Evolutionary conservation across 1,140 invertebrate genomes (phyloP).

Genomic region (Papilio glaucus): DNA sequence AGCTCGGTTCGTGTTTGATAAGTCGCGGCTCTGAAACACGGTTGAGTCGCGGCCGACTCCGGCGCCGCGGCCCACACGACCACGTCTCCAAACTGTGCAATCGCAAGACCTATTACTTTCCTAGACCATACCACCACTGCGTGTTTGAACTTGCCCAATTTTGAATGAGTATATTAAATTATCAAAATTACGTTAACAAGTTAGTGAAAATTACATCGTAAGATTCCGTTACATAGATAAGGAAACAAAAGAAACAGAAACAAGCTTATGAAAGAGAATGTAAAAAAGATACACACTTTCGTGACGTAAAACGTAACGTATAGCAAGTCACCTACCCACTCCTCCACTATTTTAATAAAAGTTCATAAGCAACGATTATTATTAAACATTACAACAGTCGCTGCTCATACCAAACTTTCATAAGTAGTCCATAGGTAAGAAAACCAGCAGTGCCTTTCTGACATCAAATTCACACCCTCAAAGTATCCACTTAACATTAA

Average conservation of each 20-base stretch:
- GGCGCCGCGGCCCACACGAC: conserved; percentile 77
- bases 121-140: conserved; percentile 45
- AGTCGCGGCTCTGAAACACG: conserved; percentile 59
- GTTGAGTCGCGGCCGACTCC: conserved; percentile 63
- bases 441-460: neutral
- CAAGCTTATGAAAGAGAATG: too few species aligned
- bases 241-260: too few species aligned
- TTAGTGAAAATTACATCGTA: too few species aligned
- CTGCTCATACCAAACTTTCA: too few species aligned
- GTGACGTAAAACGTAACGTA: too few species aligned
- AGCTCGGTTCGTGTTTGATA: conserved; percentile 67
- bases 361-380: too few species aligned
- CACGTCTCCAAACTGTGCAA: conserved; percentile 55
- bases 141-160: conserved; percentile 32
- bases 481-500: conserved; percentile 16
- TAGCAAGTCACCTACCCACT: too few species aligned
- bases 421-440: neutral
- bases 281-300: too few species aligned
- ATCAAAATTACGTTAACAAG: too few species aligned
- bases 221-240: too few species aligned
- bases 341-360: too few species aligned
- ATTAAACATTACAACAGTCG: too few species aligned
- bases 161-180: neutral
- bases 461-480: conserved; percentile 36
- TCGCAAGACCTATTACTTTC: conserved; percentile 64